Evolutionary conservation across 2,888 invertebrate species (phyloP), one percentile per base, ranked within the genome.

Genomic region (Apodemia zela): DNA sequence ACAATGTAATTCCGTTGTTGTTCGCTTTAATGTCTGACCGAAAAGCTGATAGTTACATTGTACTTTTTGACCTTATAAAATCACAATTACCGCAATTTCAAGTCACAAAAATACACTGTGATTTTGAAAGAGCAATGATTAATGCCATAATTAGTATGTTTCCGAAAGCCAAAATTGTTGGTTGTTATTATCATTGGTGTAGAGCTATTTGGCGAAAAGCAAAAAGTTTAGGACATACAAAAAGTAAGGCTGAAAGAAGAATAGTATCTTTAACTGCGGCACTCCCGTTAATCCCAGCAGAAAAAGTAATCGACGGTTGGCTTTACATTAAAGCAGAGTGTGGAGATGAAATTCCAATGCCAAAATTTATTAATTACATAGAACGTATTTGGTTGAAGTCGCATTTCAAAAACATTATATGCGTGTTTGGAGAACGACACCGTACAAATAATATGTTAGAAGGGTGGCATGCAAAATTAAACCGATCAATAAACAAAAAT

Each of bases 221-320:
- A 51, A 51, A 51, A 51, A 51, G 21, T 21, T 21, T 51, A 21
- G 51, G 51, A 21, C 51, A 51, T 51, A 49, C 49, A 49, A 51
- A 21, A 51, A 51, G 18, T 51, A 51, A 51, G 51, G 11, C 21
- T 25, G 51, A 51, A 51, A 49, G 15, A 15, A 42, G 42, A 42
- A 42, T 42, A 42, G 49, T 49, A 49, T 18, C 10, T 49, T 49
- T 49, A 18, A 49, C 18, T 18, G 49, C n/a, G 49, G 49, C 49
- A 42, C 42, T 49, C 18, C 49, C 18, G 49, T 49, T n/a, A 49
- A 49, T 47, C n/a, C 49, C 49, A 49, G 10, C 49, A 49, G 49
- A 49, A 49, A 49, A 18, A 18, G 49, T 49, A 18, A 49, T 49
- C 17, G 49, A 49, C 17, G 18, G 49, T 49, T 49, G 17, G 17